Evolutionary conservation across 2,113 vertebrate species (phyloP).

Genomic region (Raphicerus campestris): DNA sequence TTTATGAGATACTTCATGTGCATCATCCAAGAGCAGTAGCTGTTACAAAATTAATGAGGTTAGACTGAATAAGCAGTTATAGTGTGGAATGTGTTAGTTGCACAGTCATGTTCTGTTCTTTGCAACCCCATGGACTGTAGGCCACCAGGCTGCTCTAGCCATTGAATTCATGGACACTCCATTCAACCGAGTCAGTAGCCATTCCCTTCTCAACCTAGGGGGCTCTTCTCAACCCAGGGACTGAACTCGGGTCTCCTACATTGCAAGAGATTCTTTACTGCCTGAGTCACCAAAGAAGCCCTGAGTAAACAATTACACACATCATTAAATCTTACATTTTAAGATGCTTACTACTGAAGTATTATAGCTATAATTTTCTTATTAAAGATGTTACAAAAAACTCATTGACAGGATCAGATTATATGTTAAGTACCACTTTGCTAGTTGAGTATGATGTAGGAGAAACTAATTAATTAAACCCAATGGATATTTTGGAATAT

Average conservation of each 20-base stretch:
- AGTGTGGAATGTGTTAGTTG: not conserved
- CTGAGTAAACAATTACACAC: not conserved
- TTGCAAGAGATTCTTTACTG: not conserved
- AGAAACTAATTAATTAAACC: not conserved
- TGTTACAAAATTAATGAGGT: not conserved
- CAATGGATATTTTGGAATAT: not conserved
- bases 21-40: not conserved
- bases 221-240: not conserved
- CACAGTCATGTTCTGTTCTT: not conserved
- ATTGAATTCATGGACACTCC: not conserved
- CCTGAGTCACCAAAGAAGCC: not conserved
- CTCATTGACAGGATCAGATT: not conserved
- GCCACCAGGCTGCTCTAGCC: not conserved
- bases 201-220: not conserved
- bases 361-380: not conserved
- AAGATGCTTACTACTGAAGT: not conserved
- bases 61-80: not conserved
- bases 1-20: not conserved
- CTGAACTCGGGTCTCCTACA: not conserved
- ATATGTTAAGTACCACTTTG: not conserved
- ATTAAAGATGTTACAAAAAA: not conserved
- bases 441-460: not conserved
- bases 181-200: not conserved
- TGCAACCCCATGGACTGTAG: not conserved
- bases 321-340: not conserved